Base-by-base conservation (phyloP, 2,888 invertebrate species). In the Lamellibrachia columna region DNA sequence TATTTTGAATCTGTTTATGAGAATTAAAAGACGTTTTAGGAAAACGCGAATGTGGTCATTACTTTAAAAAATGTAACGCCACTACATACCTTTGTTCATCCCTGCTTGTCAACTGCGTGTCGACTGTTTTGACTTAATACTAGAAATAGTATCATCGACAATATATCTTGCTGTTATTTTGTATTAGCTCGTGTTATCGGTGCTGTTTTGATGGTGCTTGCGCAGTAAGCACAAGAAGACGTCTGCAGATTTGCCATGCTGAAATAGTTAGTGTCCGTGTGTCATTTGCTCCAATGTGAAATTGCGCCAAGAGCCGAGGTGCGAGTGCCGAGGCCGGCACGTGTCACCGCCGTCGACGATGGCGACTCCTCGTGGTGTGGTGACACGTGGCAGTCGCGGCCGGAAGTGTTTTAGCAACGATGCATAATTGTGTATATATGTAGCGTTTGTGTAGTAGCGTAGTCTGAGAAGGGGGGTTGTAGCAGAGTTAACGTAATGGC, bases 121-220 rank as follows among this genome's bases (percentile, higher is more conserved):
- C 15, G 22, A 6, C 6, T 22, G 75, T 75, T n/a, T 2, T 15
- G 6, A 3, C n/a, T 22, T 75, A 75, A 6, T 15, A 75, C 75
- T 4, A 75, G 75, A 75, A 6, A 4, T 75, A 22, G 22, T 75
- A 22, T 75, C 15, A 6, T 75, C 22, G 15, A 75, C 75, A 75
- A 75, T 75, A 22, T 75, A 15, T 75, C 75, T 75, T 40, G 40
- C 40, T 40, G 40, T 40, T 40, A 40, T 40, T 40, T 40, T 75
- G 75, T 75, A n/a, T 75, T 75, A 58, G 11, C 75, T 75, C 75
- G 11, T 75, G 75, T 75, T 75, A 75, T 75, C 75, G n/a, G 75
- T 75, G 75, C 75, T 75, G 75, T 75, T 75, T 75, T 75, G 75
- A 75, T 75, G 75, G 75, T 75, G 75, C 75, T 75, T 75, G 75